These are phyloP conservation scores for Drosophila aff. DNA, from an alignment of 1,140 invertebrate genomes.

Conservation along the genomic window DNA sequence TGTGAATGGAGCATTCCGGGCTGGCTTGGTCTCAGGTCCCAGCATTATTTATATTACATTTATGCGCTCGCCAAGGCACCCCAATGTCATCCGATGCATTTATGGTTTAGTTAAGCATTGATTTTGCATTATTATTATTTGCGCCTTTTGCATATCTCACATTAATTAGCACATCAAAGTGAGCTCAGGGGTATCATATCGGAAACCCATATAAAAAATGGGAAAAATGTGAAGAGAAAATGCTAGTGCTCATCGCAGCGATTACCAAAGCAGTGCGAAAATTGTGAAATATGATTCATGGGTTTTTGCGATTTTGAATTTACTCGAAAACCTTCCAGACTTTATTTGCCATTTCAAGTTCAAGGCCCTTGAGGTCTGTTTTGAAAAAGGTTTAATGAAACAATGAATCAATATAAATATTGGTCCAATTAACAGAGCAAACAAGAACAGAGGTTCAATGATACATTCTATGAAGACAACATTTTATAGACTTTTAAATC, in stretches of 20 bases:
- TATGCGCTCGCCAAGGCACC: slow-evolving; percentile 21
- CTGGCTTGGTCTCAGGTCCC: slow-evolving; percentile 19
- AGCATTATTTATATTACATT: slow-evolving; percentile 14
- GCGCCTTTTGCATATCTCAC: slow-evolving; percentile 59
- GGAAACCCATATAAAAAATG: slow-evolving; percentile 17
- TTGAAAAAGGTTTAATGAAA: neutral
- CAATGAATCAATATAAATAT: slow-evolving; percentile 7
- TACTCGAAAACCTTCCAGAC: neutral
- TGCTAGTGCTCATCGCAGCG: slow-evolving; percentile 1
- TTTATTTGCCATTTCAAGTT: slow-evolving; percentile 4
- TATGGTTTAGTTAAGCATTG: slow-evolving; percentile 37
- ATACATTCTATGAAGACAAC: neutral
- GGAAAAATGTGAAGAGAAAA: slow-evolving; percentile 7
- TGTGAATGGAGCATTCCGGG: slow-evolving; percentile 52
- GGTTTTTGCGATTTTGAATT: neutral
- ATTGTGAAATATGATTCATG: slow-evolving; percentile 15
- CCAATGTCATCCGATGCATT: slow-evolving; percentile 63
- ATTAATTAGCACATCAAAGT: slow-evolving; percentile 57
- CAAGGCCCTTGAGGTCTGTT: slow-evolving; percentile 6
- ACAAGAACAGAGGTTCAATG: neutral
- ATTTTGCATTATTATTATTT: slow-evolving; percentile 31
- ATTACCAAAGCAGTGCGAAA: slow-evolving; percentile 34
- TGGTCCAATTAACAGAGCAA: neutral
- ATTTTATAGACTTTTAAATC: neutral
- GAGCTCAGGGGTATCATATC: slow-evolving; percentile 7